Evolutionary conservation across 2,113 vertebrate genomes (phyloP).

Genomic region (Nanorana parkeri): DNA sequence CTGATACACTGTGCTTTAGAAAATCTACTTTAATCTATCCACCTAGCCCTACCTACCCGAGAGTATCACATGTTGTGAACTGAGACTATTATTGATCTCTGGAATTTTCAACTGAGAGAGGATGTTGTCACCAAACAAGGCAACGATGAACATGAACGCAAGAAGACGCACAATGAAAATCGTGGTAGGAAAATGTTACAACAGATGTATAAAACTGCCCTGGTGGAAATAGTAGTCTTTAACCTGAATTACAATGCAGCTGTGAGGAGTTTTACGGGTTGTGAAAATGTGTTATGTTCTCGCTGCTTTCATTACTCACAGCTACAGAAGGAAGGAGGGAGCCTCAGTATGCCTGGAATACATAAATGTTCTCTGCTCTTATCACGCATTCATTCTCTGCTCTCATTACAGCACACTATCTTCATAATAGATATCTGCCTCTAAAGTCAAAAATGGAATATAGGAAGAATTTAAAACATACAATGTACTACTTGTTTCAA

Average conservation of each 20-base stretch:
- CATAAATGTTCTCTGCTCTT: conserved; percentile 18
- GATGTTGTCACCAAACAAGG: background rate
- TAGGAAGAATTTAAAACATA: no score
- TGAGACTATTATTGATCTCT: no score
- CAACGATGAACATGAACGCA: no score
- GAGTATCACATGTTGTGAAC: no score
- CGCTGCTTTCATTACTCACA: conserved; percentile 26
- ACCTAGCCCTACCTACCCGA: no score
- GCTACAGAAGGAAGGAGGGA: conserved; percentile 14
- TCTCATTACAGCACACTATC: background rate
- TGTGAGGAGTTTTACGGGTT: conserved; percentile 28
- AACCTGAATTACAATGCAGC: conserved; percentile 31
- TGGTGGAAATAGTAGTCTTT: background rate
- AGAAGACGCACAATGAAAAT: background rate
- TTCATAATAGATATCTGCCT: no score
- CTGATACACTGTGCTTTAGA: no score
- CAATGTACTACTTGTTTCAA: no score
- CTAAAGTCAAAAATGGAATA: no score
- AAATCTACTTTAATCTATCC: no score
- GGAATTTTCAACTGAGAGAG: background rate
- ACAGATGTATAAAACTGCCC: conserved; percentile 20
- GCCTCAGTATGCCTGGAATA: background rate
- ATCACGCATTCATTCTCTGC: conserved; percentile 26
- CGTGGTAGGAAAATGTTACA: background rate
- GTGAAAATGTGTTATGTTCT: conserved; percentile 41